These are phyloP conservation scores for Nycticryphes semicollaris DNA, from an alignment of 2,113 vertebrate genomes.

Conservation along the genomic window DNA sequence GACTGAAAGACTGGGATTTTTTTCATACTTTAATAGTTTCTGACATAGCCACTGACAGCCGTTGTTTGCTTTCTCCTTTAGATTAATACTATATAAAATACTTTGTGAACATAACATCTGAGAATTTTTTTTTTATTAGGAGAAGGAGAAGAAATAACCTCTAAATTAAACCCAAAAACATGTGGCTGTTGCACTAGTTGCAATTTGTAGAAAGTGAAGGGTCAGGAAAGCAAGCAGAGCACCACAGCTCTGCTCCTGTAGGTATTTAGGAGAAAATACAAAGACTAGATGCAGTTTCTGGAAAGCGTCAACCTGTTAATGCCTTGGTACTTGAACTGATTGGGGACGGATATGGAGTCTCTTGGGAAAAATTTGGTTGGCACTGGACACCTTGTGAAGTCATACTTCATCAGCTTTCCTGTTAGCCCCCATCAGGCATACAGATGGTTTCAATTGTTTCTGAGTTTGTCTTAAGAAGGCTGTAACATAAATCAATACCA, in stretches of 20 bases:
- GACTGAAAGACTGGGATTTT: neutral
- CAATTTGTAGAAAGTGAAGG: neutral
- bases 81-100: neutral
- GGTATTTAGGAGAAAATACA: neutral
- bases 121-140: neutral
- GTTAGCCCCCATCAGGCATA: slow-evolving; percentile 52
- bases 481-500: slow-evolving; percentile 61
- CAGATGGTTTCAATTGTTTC: slow-evolving; percentile 79
- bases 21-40: neutral
- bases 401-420: slow-evolving; percentile 38
- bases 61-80: neutral
- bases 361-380: slow-evolving; percentile 16
- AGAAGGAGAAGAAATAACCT: neutral
- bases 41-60: neutral
- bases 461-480: slow-evolving; percentile 64
- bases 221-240: neutral
- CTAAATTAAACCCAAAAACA: neutral
- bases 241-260: neutral
- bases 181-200: neutral
- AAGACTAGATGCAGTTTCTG: neutral
- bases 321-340: neutral
- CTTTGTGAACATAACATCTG: neutral
- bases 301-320: neutral
- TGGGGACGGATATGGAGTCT: neutral
- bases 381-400: slow-evolving; percentile 25